Evolutionary conservation across 2,888 invertebrate species (phyloP), one percentile per base, ranked within the genome.

Genomic region (Yponomeuta malinellus): DNA sequence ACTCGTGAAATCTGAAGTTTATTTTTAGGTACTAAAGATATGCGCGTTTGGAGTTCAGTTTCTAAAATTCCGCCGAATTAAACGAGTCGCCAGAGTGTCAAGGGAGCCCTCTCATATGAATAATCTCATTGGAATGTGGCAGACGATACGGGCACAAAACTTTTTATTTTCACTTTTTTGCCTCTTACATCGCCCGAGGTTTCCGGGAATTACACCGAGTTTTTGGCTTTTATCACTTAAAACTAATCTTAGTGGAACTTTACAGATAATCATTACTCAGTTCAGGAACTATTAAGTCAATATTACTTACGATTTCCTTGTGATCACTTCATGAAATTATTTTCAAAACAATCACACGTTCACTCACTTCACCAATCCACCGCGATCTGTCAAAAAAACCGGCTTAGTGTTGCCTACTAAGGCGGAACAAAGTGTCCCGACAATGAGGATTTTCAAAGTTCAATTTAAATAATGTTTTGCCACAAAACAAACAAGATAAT

Each of bases 51-150:
- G 15, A 15, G 12, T 15, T 63, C 59, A 70, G 76, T 70, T 73
- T 79, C 81, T 15, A 15, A 12, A 15, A 23, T 83, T 80, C 81
- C 84, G 86, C 84, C 84, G 84, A 85, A 83, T 33, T 33, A 79
- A 71, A 31, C 73, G 73, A 52, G 71, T 72, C 74, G 74, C 75
- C 79, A 78, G 73, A 78, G 73, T 77, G 76, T 75, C 74, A 78
- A 79, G 12, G 78, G 82, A 77, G 77, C 79, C 81, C 81, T 81
- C 78, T 69, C 80, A 79, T 75, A 80, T 76, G 82, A 88, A 89
- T 86, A 90, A 88, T 85, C 82, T 83, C 81, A 83, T 84, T 74
- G 90, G 90, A 89, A 91, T 90, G 90, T 87, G n/a, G 83, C 85
- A 86, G 82, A 88, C 87, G 86, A 87, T 88, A 85, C 84, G 63